Conservation (phyloP, 2,888 invertebrate genomes). For the Rosalia funebris region DNA sequence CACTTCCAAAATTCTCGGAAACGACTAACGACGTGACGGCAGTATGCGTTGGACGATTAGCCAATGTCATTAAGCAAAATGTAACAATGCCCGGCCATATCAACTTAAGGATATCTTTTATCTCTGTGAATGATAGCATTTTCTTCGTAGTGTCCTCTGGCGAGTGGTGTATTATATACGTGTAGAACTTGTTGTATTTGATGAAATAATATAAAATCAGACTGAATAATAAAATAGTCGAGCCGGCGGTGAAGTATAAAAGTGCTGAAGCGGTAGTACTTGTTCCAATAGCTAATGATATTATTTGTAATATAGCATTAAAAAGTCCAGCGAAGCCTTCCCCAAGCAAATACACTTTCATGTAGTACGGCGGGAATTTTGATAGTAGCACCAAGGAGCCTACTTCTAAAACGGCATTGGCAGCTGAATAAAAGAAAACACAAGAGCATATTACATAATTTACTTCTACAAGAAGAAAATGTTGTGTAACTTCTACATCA, state of each 20-base stretch:
- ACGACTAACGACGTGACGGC: neutral
- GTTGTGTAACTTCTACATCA: too few relatives aligned
- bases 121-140: neutral
- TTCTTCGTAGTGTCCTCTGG: neutral
- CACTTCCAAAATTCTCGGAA: neutral
- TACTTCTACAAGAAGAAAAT: too few relatives aligned
- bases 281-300: neutral
- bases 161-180: neutral
- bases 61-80: neutral
- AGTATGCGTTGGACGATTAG: neutral
- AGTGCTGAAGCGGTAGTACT: neutral
- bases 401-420: constrained; percentile 18
- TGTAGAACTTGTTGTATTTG: neutral
- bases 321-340: neutral
- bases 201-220: neutral
- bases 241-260: neutral
- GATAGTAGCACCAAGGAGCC: neutral
- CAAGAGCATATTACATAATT: too few relatives aligned
- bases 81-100: neutral
- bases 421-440: constrained; percentile 13
- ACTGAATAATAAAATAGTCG: neutral
- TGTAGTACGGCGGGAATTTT: neutral
- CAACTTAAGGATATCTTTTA: neutral
- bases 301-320: neutral
- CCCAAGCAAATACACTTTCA: neutral